phyloP scores from a whole-genome alignment of 2,113 vertebrate species.

The Litocranius walleri region DNA sequence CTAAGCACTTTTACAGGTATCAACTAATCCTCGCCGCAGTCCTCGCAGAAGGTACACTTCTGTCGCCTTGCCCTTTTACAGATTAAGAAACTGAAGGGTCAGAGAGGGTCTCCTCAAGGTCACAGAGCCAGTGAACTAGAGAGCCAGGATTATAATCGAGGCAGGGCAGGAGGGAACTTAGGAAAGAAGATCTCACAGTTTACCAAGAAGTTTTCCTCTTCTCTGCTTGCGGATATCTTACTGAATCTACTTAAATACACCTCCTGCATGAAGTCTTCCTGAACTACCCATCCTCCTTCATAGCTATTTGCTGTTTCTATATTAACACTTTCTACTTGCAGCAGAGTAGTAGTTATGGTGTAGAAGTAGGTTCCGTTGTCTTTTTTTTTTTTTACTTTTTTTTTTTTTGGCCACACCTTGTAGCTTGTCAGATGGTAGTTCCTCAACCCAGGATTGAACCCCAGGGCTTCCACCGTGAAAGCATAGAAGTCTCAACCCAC shows the following conservation, averaged over 20 bases:
- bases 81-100: not conserved
- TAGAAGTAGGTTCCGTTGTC: not conserved
- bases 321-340: not conserved
- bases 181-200: not conserved
- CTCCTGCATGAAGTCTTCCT: not conserved
- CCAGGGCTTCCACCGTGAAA: not conserved
- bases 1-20: not conserved
- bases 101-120: not conserved
- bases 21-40: not conserved
- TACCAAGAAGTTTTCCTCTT: not conserved
- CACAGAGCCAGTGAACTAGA: not conserved
- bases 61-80: not conserved
- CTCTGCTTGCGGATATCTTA: not conserved
- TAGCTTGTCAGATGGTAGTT: not conserved
- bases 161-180: not conserved
- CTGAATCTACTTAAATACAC: not conserved
- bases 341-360: not conserved
- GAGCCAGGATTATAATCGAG: not conserved
- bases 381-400: not conserved
- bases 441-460: not conserved
- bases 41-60: not conserved
- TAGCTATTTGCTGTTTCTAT: not conserved
- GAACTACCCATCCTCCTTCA: not conserved
- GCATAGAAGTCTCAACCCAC: not conserved
- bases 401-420: not conserved